phyloP scores from a whole-genome alignment of 1,140 invertebrate genomes.

The Pissodes strobi region DNA sequence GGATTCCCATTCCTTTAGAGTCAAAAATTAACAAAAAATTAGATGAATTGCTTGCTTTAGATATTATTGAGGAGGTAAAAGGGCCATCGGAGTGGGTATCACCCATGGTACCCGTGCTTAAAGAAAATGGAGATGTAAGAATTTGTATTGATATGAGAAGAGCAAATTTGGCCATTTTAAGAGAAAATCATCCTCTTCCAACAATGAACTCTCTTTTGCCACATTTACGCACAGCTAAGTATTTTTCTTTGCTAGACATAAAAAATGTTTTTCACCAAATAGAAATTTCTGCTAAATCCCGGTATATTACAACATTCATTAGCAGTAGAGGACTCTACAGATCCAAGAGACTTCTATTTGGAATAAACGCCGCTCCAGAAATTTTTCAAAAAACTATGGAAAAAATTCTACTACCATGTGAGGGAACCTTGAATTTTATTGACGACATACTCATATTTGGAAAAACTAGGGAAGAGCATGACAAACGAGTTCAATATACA shows the following conservation, averaged over 20 bases:
- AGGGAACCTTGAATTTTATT: slow-evolving; percentile 21
- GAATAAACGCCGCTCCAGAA: slow-evolving; percentile 49
- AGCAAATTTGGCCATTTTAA: slow-evolving; percentile 47
- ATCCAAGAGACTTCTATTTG: slow-evolving; percentile 52
- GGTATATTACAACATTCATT: slow-evolving; percentile 47
- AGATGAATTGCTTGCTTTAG: not conserved
- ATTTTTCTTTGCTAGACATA: slow-evolving; percentile 45
- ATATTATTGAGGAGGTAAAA: slow-evolving; percentile 27
- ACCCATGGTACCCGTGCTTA: too few relatives aligned
- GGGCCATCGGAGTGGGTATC: too few relatives aligned
- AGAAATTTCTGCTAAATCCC: slow-evolving; percentile 36
- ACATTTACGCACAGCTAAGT: slow-evolving; percentile 39
- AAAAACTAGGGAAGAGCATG: slow-evolving; percentile 17
- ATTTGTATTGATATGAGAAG: slow-evolving; percentile 54
- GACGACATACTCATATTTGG: slow-evolving; percentile 29
- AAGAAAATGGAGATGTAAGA: slow-evolving; percentile 46
- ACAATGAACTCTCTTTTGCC: slow-evolving; percentile 42
- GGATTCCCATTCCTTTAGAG: slow-evolving; percentile 46
- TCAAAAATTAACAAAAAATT: too few relatives aligned
- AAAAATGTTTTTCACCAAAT: slow-evolving; percentile 46
- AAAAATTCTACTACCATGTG: slow-evolving; percentile 42
- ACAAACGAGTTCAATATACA: slow-evolving; percentile 4
- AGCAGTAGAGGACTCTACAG: slow-evolving; percentile 49
- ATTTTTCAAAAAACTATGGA: slow-evolving; percentile 53
- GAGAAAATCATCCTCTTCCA: slow-evolving; percentile 45